Evolutionary conservation across 2,797 vertebrate genomes (phyloP), one percentile per base, ranked within the genome.

Genomic region (Rousettus madagascariensis): DNA sequence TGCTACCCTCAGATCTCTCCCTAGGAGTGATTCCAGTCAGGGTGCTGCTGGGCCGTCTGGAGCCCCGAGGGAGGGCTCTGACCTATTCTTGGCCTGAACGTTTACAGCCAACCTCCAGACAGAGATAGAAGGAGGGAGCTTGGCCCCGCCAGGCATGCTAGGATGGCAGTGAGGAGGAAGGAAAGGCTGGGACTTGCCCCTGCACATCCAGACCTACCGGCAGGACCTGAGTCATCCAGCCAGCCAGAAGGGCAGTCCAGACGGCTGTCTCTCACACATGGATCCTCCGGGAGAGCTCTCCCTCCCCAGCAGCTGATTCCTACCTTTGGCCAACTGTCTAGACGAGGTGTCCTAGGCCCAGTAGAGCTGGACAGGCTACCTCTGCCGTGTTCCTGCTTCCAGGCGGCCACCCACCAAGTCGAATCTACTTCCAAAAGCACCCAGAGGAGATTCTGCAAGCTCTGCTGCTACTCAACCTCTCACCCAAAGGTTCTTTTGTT

Each of bases 221-320:
- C 63, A 83, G 69, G 68, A 41, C 69, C 87, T 92, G 92, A 97
- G 92, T 96, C 96, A 96, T 43, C 72, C 43, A 22, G 59, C 33
- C 17, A 53, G 75, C 87, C 33, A 88, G 87, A 65, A 92, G 80
- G 51, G 22, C 46, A 20, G 53, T 36, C 66, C 71, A 51, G 55
- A 61, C 30, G 33, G 93, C 53, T 43, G 69, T 51, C 53, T 88
- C 63, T 75, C 78, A 49, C 30, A 30, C 36, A 1, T 8, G 1
- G 80, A 20, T 59, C 49, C 86, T 66, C 79, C 36, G 6, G 66
- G 46, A 84, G 28, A n/a, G 2, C 4, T 1, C 53, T 61, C 51
- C 41, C 36, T 43, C 6, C 69, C 12, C 15, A 8, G 33, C 53
- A 24, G 28, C 36, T 5, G 1, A 15, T 17, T 36, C 38, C 49